Evolutionary conservation across 1,140 invertebrate species (phyloP).

Genomic region (Wiebesia pumilae): DNA sequence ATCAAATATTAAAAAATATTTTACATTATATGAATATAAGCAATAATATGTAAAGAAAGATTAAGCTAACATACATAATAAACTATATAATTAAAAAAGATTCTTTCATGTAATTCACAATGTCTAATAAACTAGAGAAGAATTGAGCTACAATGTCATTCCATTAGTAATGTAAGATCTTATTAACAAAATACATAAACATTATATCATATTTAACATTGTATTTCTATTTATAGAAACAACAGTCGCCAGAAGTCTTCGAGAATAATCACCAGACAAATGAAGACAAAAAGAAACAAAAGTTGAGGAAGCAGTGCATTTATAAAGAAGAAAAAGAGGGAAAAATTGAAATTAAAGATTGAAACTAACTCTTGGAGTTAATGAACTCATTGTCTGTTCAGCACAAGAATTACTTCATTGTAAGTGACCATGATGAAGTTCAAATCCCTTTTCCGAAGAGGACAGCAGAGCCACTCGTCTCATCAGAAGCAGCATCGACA

Average conservation of each 20-base stretch:
- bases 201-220: conserved; percentile 29
- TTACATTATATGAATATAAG: too few species aligned
- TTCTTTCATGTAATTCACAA: neutral
- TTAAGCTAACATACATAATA: neutral
- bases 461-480: conserved; percentile 74
- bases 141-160: conserved; percentile 3
- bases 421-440: conserved; percentile 84
- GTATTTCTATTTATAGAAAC: conserved; percentile 44
- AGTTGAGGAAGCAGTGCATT: conserved; percentile 7
- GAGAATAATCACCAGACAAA: conserved; percentile 26
- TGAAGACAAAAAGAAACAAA: conserved; percentile 22
- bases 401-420: conserved; percentile 54
- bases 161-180: neutral
- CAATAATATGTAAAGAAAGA: too few species aligned
- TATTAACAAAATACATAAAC: conserved; percentile 33
- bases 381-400: conserved; percentile 50
- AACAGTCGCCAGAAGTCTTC: conserved; percentile 7
- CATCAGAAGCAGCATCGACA: conserved; percentile 63
- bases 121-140: neutral
- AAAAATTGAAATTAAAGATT: conserved; percentile 11
- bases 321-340: conserved; percentile 17
- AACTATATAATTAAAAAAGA: too few species aligned
- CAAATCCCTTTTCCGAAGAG: conserved; percentile 87
- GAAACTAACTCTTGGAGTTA: conserved; percentile 48
- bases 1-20: too few species aligned